phyloP scores from a whole-genome alignment of 2,113 vertebrate genomes.

The Thymallus thymallus region DNA sequence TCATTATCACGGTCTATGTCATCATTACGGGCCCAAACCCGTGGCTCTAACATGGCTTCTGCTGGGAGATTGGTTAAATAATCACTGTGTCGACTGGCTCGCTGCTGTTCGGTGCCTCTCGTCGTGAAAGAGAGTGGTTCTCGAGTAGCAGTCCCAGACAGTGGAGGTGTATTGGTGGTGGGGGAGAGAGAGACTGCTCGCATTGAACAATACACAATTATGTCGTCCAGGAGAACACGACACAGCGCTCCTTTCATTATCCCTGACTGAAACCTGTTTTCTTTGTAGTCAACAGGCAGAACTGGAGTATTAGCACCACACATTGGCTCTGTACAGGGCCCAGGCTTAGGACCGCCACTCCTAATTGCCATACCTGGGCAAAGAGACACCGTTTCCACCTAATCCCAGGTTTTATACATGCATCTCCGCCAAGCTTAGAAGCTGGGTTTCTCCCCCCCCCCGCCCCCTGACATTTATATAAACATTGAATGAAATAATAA shows the following conservation, averaged over 20 bases:
- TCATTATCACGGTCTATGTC: neutral
- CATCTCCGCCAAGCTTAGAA: conserved; percentile 55
- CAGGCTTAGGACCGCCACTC: conserved; percentile 23
- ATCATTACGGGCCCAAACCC: neutral
- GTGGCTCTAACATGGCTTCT: neutral
- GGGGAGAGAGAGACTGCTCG: conserved; percentile 1
- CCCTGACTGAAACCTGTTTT: conserved; percentile 26
- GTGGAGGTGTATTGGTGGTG: conserved; percentile 6
- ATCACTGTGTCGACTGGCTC: neutral
- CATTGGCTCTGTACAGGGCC: conserved; percentile 27
- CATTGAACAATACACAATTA: conserved; percentile 41
- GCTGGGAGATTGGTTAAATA: neutral
- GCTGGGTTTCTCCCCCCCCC: conserved; percentile 6
- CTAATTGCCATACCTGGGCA: conserved; percentile 66
- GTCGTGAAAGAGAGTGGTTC: neutral
- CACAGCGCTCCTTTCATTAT: conserved; percentile 40
- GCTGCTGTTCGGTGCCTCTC: neutral
- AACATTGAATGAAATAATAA: no score
- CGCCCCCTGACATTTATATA: no score
- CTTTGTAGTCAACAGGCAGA: conserved; percentile 41
- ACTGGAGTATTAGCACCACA: conserved; percentile 25
- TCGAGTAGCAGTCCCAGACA: neutral
- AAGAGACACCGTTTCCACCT: conserved; percentile 49
- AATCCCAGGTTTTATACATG: conserved; percentile 65
- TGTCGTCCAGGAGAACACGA: conserved; percentile 30